Evolutionary conservation across 2,797 vertebrate genomes (phyloP).

Genomic region (Acrossocheilus fasciatus): DNA sequence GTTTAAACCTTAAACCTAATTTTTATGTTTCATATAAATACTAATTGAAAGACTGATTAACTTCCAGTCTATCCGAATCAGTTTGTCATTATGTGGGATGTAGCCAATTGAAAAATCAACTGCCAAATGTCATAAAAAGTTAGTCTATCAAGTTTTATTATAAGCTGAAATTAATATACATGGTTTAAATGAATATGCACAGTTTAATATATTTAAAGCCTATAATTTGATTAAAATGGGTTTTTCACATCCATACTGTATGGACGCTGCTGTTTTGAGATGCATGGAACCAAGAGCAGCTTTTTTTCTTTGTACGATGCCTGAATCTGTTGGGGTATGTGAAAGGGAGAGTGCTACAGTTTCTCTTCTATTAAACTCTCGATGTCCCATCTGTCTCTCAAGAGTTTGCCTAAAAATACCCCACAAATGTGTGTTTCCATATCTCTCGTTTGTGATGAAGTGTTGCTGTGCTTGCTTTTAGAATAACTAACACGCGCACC

Average conservation of each 20-base stretch:
- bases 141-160: not conserved
- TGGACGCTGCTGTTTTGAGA: conserved; percentile 11
- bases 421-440: conserved; percentile 40
- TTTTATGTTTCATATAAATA: not conserved
- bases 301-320: not conserved
- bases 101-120: not conserved
- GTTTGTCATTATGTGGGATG: not conserved
- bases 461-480: conserved; percentile 29
- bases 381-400: conserved; percentile 48
- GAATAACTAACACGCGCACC: conserved; percentile 16
- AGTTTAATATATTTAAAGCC: not conserved
- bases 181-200: not conserved
- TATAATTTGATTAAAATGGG: conserved; percentile 21
- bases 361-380: conserved; percentile 41
- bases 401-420: conserved; percentile 57
- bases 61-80: not conserved
- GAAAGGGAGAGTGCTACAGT: conserved; percentile 32
- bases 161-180: not conserved
- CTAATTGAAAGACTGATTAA: no score
- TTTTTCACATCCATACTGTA: conserved; percentile 17
- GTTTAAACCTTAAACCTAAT: not conserved
- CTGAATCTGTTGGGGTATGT: conserved; percentile 20
- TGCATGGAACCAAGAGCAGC: not conserved
- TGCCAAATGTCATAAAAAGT: not conserved
- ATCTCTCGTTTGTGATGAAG: conserved; percentile 34